Conservation (phyloP, 2,113 vertebrate genomes). For the Pleuronectes platessa region DNA sequence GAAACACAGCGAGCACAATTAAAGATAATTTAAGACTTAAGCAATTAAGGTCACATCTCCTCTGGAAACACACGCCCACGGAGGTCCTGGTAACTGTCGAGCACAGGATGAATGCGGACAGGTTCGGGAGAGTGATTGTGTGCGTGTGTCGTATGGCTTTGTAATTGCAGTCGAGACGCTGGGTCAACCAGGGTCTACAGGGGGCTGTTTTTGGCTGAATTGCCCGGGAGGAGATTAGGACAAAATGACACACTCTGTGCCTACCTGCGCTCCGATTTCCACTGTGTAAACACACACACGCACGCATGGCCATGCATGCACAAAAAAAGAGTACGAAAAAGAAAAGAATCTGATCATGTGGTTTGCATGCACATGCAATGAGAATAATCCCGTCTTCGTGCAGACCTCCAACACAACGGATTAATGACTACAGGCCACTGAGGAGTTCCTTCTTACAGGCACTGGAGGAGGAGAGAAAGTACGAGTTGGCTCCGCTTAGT, state of each 20-base stretch:
- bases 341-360: slow-evolving; percentile 29
- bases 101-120: slow-evolving; percentile 82
- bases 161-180: slow-evolving; percentile 70
- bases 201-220: slow-evolving; percentile 62
- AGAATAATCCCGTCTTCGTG: slow-evolving; percentile 59
- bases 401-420: slow-evolving; percentile 46
- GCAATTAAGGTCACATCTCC: slow-evolving; percentile 83
- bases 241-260: slow-evolving; percentile 67
- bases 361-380: slow-evolving; percentile 45
- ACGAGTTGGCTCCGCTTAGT: slow-evolving; percentile 7
- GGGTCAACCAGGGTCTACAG: slow-evolving; percentile 78
- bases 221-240: slow-evolving; percentile 75
- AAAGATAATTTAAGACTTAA: slow-evolving; percentile 88
- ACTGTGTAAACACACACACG: slow-evolving; percentile 68
- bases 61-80: slow-evolving; percentile 80
- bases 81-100: slow-evolving; percentile 81
- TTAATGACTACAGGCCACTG: slow-evolving; percentile 47
- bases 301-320: slow-evolving; percentile 24
- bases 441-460: slow-evolving; percentile 37
- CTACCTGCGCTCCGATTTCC: slow-evolving; percentile 69
- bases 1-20: slow-evolving; percentile 82
- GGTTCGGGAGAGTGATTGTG: slow-evolving; percentile 71
- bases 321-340: slow-evolving; percentile 6
- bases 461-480: slow-evolving; percentile 25
- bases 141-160: slow-evolving; percentile 48